Percentiles rank a stretch among this genome's conserved stretches.
These are phyloP conservation scores for Exephanes ischioxanthus DNA, from an alignment of 2,888 invertebrate genomes.

Conservation along the genomic window DNA sequence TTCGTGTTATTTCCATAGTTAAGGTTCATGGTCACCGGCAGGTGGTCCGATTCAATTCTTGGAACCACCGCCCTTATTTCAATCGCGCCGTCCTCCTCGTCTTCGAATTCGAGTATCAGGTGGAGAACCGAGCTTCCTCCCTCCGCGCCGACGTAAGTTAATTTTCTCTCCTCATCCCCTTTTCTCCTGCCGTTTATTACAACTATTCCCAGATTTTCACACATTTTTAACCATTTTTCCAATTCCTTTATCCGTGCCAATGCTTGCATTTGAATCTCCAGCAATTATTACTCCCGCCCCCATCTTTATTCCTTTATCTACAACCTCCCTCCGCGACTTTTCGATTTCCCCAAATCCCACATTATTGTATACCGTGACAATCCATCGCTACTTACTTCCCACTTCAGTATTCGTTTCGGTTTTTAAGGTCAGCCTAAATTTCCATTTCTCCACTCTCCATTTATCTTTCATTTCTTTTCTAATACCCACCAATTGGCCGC, in stretches of 20 bases:
- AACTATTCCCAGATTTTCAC: not conserved
- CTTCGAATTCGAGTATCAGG: not conserved
- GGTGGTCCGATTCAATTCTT: conserved; percentile 5
- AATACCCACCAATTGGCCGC: conserved; percentile 40
- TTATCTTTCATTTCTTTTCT: conserved; percentile 8
- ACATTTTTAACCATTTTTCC: not conserved
- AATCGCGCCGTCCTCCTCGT: not conserved
- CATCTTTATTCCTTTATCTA: not conserved
- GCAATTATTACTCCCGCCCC: not conserved
- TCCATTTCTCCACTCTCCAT: conserved; percentile 37
- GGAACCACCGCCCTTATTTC: not conserved
- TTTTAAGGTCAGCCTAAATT: conserved; percentile 35
- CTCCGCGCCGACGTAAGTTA: not conserved
- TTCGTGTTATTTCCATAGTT: not conserved
- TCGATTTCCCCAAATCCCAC: not conserved
- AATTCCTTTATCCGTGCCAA: not conserved
- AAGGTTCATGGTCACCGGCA: not conserved
- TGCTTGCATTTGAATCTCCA: conserved; percentile 17
- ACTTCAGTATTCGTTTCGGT: no score
- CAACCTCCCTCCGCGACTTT: not conserved
- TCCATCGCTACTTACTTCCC: not conserved
- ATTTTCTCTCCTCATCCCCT: conserved; percentile 9
- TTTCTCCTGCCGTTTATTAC: conserved; percentile 4
- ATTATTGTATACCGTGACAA: conserved; percentile 23
- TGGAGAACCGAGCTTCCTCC: conserved; percentile 17